Evolutionary conservation across 2,113 vertebrate genomes (phyloP), one percentile per base, ranked within the genome.

Genomic region (Corythornis madagascariensis): DNA sequence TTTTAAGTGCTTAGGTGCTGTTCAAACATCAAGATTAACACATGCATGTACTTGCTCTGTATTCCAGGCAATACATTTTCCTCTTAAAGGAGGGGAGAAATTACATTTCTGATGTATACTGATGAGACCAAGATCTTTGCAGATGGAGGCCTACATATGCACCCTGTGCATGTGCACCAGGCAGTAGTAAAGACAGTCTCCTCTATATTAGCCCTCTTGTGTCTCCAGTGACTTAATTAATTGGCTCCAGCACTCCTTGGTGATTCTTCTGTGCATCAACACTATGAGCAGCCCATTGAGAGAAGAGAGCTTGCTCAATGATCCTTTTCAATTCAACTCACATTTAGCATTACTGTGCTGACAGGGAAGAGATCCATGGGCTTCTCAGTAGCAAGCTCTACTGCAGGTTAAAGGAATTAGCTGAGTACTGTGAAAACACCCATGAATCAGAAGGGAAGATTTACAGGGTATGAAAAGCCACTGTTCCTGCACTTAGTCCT

Each of bases 211-310:
- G n/a, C n/a, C 38, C 73, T 60, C 35, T 21, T 33, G 28, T 31
- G 33, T 45, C 66, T 84, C 71, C 84, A 61, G 11, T 14, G 48
- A 86, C n/a, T 33, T 55, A 35, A 0, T 1, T 1, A 1, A 53
- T 29, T 19, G 72, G 43, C 66, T 88, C 57, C 86, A 77, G 38
- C 48, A 81, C 17, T 56, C 31, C 38, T 38, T 43, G 35, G 50
- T 52, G 15, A 4, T 22, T 55, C 25, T 28, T 1, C 55, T 2
- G 1, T 26, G 31, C 0, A 0, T 19, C 48, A 90, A 53, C 9
- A 38, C 12, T 0, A 3, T 35, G n/a, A 77, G 25, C 60, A 93
- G 74, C 24, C 52, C 65, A 52, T 6, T 40, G 40, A 81, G 61
- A 29, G 70, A 90, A 43, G 3, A 57, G 66, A 10, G 14, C 50